Conservation (phyloP, 2,797 vertebrate species). For the Xiphorhynchus erythropygius region DNA sequence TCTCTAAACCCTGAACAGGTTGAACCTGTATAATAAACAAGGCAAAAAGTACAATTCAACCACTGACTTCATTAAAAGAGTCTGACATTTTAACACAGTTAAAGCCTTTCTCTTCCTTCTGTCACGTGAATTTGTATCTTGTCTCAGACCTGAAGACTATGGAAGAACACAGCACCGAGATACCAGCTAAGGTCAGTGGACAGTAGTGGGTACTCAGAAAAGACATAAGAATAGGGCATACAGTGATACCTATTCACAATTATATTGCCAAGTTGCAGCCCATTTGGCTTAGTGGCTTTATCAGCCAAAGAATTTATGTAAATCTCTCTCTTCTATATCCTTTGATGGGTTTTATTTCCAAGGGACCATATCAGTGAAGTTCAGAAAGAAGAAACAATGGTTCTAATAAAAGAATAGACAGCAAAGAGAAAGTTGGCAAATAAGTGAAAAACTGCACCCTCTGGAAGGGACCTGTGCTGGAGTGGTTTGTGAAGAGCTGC, state of each 20-base stretch:
- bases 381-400: neutral
- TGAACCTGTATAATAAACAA: neutral
- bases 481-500: neutral
- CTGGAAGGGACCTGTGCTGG: neutral
- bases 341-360: neutral
- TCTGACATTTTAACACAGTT: neutral
- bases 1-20: neutral
- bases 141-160: neutral
- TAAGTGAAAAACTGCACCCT: rapidly evolving
- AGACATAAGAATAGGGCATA: neutral
- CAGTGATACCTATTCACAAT: neutral
- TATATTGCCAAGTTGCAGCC: neutral
- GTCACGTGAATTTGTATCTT: neutral
- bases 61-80: neutral
- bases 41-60: neutral
- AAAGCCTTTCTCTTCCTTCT: neutral
- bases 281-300: neutral
- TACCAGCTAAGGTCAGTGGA: neutral
- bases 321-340: neutral
- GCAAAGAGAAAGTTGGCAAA: neutral
- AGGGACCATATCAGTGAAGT: neutral
- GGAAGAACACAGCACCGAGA: neutral
- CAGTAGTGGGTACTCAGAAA: neutral
- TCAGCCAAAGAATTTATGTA: neutral
- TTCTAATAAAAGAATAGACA: neutral